Base-by-base conservation (phyloP, 2,113 vertebrate genomes). In the Sterrhoptilus dennistouni region DNA sequence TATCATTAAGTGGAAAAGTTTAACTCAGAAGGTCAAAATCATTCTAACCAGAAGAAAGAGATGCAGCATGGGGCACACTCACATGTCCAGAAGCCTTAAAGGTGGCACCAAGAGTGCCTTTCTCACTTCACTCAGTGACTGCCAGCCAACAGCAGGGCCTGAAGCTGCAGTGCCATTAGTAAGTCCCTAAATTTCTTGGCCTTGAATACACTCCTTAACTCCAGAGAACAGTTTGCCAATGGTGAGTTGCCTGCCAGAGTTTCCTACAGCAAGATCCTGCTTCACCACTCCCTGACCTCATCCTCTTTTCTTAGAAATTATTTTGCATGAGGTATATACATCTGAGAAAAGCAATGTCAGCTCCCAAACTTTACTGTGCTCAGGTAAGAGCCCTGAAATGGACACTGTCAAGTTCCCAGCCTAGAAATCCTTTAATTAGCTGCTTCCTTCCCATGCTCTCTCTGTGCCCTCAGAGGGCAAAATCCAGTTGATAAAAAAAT, bases 51-150 rank as follows among this genome's bases (percentile, higher is more conserved):
- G 40, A 40, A 89, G 84, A 59, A 93, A 74, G 75, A 95, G 54
- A 77, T 24, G 21, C 31, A 79, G 31, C 61, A 71, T 6, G 8
- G 60, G 75, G 45, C 72, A 91, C 3, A 9, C 10, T 35, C 5
- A 20, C 28, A 59, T 13, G 20, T 12, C 57, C 12, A 7, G 36
- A 5, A 4, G 29, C 49, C 42, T 78, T n/a, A 35, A 75, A 68
- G 0, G 0, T 2, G 19, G 35, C 40, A 50, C 45, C 0, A 0
- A 52, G 1, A 0, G 47, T 24, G 53, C 82, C 57, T 66, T 84
- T 89, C 65, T 57, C 17, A 59, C 40, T 40, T 40, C 1, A 1
- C 74, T 42, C 8, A 3, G 44, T 54, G 64, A 81, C 44, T 71
- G 71, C 64, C 70, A 90, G 76, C 53, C 70, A 69, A 54, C 23